Evolutionary conservation across 2,113 vertebrate species (phyloP), one percentile per base, ranked within the genome.

Genomic region (Thalassoma bifasciatum): DNA sequence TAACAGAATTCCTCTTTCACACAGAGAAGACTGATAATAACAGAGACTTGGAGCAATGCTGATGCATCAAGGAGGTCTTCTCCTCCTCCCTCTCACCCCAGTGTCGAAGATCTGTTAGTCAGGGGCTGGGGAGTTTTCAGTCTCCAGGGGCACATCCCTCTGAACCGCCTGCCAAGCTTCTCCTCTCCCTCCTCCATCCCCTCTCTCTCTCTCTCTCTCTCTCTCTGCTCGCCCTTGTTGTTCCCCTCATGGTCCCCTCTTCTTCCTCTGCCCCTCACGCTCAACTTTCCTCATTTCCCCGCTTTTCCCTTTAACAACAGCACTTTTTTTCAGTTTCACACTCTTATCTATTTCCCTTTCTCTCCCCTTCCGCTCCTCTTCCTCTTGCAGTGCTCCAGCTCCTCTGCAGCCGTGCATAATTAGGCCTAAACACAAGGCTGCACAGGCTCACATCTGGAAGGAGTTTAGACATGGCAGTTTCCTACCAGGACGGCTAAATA

Each of bases 401-500:
- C 88, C 86, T 87, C 82, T 83, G 89, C 92, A 93, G 93, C 90
- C 89, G 69, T 91, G 90, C 92, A 92, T 93, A 95, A 95, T 94
- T 93, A 95, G 89, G 89, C 89, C 89, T 87, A 91, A 94, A 92
- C 90, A 92, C 92, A 89, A 90, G 92, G 81, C 92, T 90, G 90
- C 65, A 73, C 89, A 90, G 85, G 86, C 91, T 90, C 92, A 94
- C 94, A 95, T 95, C 94, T 95, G 94, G 94, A 95, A 95, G 85
- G 86, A 91, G 93, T 95, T 95, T 94, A 86, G 94, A 92, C 90
- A 95, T 93, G 84, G 94, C 94, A 93, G 94, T 94, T 94, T 94
- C 94, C 94, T 94, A 94, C 94, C 92, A 93, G 83, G 92, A 92
- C 91, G 87, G 90, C 94, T 94, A 94, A 94, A 95, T 95, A 94